Evolutionary conservation across 2,888 invertebrate species (phyloP), one percentile per base, ranked within the genome.

Genomic region (Lymantria dispar): DNA sequence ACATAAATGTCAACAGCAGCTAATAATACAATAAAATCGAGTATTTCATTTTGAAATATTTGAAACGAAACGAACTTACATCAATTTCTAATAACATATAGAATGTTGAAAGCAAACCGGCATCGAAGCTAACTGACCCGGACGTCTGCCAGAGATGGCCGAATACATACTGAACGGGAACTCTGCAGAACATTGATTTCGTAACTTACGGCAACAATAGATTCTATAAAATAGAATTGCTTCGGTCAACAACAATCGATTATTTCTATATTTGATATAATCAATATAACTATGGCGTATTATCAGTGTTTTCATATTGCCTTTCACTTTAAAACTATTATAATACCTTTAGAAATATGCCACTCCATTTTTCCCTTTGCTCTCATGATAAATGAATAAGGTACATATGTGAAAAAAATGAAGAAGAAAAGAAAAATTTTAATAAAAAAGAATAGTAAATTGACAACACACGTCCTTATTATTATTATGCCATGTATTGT

Each of bases 51-150:
- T 46, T 38, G 11, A 1, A 38, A 22, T 29, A 13, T 43, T 37
- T 3, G 5, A 36, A 38, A 43, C 43, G 29, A 54, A 56, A 56
- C 49, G 38, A 52, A 54, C 42, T 22, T 22, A 44, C 42, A 42
- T 22, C 5, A 44, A 56, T 45, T 60, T 64, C 46, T 50, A 40
- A 45, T 45, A 40, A 14, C 11, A 14, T 12, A 40, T 62, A 57
- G 58, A 65, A 59, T 50, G 42, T 52, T 45, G 45, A 22, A 45
- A 41, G 55, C 46, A 45, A 43, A 47, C 15, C 47, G 37, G 43
- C 45, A 64, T 41, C 54, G 57, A 56, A 56, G 65, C 48, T 66
- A 57, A 68, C 66, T 66, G 65, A 66, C 69, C 65, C 48, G 52
- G 54, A 58, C 54, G 39, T 50, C 48, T 68, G 54, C 45, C 38